phyloP scores from a whole-genome alignment of 2,888 invertebrate species.

The Chrysodeixis includens region DNA sequence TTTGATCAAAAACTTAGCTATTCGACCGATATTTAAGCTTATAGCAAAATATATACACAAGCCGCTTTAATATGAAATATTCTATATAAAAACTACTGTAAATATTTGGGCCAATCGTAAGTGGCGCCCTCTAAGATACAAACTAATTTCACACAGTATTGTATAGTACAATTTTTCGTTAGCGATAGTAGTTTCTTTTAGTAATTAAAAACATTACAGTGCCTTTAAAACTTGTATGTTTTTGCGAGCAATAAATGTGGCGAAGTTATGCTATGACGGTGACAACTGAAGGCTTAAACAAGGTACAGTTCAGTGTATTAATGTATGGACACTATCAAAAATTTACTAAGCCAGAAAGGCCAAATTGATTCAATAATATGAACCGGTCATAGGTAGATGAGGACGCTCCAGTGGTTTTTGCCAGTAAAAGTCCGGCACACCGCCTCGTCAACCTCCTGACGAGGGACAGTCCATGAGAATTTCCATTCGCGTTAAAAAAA shows the following conservation, averaged over 20 bases:
- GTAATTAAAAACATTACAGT: conserved; percentile 5
- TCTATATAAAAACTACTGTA: background rate
- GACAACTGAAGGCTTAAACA: no score
- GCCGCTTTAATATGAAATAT: background rate
- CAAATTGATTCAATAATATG: no score
- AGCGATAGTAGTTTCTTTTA: background rate
- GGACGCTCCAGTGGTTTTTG: no score
- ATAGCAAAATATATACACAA: background rate
- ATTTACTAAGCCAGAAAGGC: no score
- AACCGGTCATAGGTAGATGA: no score
- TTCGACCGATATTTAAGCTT: background rate
- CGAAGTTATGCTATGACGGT: background rate
- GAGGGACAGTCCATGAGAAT: no score
- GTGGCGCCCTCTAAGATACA: background rate
- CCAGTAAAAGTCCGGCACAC: no score
- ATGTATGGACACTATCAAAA: no score
- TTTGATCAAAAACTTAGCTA: background rate
- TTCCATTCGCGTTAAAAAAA: no score
- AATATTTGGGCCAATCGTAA: conserved; percentile 4
- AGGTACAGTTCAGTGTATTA: no score
- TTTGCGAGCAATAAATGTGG: conserved; percentile 6
- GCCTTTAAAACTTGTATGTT: conserved; percentile 6
- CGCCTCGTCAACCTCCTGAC: no score
- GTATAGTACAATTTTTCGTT: conserved; percentile 8
- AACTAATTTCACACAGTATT: conserved; percentile 9